Evolutionary conservation across 2,113 vertebrate genomes (phyloP), one percentile per base, ranked within the genome.

Genomic region (Corythornis madagascariensis): DNA sequence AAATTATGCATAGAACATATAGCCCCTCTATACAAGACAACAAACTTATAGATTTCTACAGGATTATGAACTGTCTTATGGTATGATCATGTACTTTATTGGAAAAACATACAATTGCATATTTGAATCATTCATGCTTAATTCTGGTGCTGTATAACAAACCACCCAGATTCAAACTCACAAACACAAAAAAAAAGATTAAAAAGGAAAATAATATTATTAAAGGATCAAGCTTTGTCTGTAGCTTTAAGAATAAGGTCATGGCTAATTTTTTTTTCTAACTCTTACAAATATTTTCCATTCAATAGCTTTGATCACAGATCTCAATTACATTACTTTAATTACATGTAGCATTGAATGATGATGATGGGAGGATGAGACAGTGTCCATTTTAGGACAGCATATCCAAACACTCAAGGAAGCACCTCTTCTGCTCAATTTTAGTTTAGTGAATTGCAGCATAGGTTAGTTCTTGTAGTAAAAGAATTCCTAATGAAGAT

Each of bases 401-500:
- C 19, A 50, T 43, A 26, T 33, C 48, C 10, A 74, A 72, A 66
- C 50, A 60, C 13, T 74, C 31, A 55, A 40, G 38, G 26, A 65
- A 83, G 7, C 6, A 43, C 10, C 19, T 43, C 40, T 53, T 88
- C 63, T 67, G 64, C 59, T 85, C 61, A 19, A 13, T 73, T 56
- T 71, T 72, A 75, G 29, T 6, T 84, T 40, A 82, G 53, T 52
- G 20, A 88, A 86, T 53, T 64, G 48, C 20, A 65, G 40, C 33
- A 35, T 40, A 14, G 53, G 61, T 50, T 56, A 45, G 56, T 29
- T 74, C 45, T 74, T 82, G n/a, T 64, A 84, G 64, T 75, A 70
- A 66, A 47, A 87, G 15, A 83, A 83, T 86, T 84, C 70, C 35
- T 85, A 63, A 85, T 35, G 67, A 90, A 90, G 78, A 63, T 90